phyloP scores from a whole-genome alignment of 2,797 vertebrate species.

The Lates japonicus region DNA sequence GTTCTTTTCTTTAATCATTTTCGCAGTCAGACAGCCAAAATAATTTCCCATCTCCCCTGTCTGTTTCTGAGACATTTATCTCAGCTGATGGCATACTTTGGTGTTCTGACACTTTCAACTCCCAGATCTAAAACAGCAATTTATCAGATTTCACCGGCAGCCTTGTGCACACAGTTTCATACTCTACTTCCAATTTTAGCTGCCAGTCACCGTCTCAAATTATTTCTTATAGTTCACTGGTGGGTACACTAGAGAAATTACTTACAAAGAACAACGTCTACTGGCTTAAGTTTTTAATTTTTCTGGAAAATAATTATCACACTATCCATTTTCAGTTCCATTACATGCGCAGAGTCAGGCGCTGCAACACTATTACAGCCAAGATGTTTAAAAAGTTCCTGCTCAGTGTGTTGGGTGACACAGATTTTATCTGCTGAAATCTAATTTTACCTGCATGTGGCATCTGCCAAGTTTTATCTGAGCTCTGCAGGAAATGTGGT shows the following conservation, averaged over 20 bases:
- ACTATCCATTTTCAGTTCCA: neutral
- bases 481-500: neutral
- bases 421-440: neutral
- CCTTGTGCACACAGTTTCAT: conserved; percentile 24
- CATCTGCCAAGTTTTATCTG: conserved; percentile 12
- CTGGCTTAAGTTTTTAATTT: conserved; percentile 12
- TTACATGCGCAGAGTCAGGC: neutral
- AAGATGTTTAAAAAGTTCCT: neutral
- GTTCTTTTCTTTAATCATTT: conserved; percentile 41
- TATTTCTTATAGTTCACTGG: conserved; percentile 14
- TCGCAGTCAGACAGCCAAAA: conserved; percentile 46
- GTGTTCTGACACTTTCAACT: conserved; percentile 55
- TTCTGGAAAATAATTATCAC: neutral
- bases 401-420: neutral
- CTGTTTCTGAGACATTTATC: conserved; percentile 47
- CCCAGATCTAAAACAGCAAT: conserved; percentile 59
- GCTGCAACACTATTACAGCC: neutral
- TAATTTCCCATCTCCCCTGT: conserved; percentile 39
- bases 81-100: conserved; percentile 52
- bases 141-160: conserved; percentile 56
- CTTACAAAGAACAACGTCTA: conserved; percentile 28
- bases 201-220: conserved; percentile 57
- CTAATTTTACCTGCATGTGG: conserved; percentile 17
- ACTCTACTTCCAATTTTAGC: conserved; percentile 45
- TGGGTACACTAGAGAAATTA: neutral